Conservation (phyloP, 1,140 invertebrate genomes). For the Listronotus bonariensis region DNA sequence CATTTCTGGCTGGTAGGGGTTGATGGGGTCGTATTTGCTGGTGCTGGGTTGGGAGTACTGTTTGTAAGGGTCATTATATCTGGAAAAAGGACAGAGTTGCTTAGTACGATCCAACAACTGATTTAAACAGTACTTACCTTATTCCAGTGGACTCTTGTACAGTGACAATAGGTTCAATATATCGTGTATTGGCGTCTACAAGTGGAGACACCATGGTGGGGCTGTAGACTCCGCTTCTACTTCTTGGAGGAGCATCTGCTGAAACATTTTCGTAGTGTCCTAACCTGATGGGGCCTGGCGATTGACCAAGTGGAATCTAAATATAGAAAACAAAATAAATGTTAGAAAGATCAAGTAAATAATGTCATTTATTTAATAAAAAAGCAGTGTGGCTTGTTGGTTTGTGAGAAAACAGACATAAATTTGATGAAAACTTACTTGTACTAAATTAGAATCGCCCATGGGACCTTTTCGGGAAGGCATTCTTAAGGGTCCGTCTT, state of each 20-base stretch:
- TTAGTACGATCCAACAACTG: background rate
- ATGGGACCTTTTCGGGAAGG: conserved; percentile 59
- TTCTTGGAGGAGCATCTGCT: conserved; percentile 57
- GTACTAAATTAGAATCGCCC: conserved; percentile 61
- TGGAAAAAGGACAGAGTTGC: conserved; percentile 5
- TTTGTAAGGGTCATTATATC: conserved; percentile 27
- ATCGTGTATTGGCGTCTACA: conserved; percentile 40
- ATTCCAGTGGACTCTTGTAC: conserved; percentile 36
- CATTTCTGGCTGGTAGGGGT: conserved; percentile 36
- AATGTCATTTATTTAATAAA: too few species aligned
- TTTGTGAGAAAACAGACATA: too few species aligned
- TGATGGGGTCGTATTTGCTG: conserved; percentile 29
- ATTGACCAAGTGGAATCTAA: conserved; percentile 17
- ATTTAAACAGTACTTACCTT: conserved; percentile 7
- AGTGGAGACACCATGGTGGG: conserved; percentile 42
- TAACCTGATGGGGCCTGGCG: conserved; percentile 13
- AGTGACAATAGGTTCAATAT: conserved; percentile 51
- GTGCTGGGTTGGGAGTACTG: conserved; percentile 24
- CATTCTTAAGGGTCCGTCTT: conserved; percentile 60
- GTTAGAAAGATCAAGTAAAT: too few species aligned
- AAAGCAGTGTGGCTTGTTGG: too few species aligned
- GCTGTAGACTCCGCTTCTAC: conserved; percentile 53
- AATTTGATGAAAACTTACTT: conserved; percentile 24
- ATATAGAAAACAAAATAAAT: background rate
- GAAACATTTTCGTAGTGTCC: conserved; percentile 62